A percentile compares a stretch with the other conserved stretches of the same genome.
Evolutionary conservation across 2,888 invertebrate genomes (phyloP).

Genomic region (Dioctria rufipes): DNA sequence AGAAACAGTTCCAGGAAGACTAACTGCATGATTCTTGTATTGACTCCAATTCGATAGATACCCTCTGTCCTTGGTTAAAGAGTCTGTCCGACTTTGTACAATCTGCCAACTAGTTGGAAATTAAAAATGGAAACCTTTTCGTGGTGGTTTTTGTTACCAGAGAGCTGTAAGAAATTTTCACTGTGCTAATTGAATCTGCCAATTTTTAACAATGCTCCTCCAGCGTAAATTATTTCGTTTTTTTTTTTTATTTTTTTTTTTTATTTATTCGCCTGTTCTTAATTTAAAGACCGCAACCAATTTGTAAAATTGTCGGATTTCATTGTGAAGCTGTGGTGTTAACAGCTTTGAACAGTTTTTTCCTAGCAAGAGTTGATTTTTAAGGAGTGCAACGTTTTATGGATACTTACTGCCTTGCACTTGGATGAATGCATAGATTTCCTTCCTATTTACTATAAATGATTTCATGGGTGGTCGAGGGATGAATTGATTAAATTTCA

Average conservation of each 20-base stretch:
- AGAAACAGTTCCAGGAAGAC: too few relatives aligned
- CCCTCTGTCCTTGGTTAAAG: too few relatives aligned
- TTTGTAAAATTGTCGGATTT: not conserved
- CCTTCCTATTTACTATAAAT: too few relatives aligned
- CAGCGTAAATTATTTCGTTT: not conserved
- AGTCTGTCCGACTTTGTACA: too few relatives aligned
- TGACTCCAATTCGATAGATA: too few relatives aligned
- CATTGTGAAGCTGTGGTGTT: not conserved
- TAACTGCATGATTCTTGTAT: too few relatives aligned
- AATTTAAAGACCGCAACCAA: not conserved
- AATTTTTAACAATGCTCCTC: slow-evolving; percentile 15
- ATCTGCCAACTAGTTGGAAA: not conserved
- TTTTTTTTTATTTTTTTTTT: not conserved
- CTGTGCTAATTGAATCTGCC: slow-evolving; percentile 33
- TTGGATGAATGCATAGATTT: too few relatives aligned
- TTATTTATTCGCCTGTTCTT: slow-evolving; percentile 5
- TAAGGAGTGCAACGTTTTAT: not conserved
- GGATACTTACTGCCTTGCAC: too few relatives aligned
- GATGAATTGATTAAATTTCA: slow-evolving; percentile 19
- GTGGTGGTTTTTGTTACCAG: not conserved
- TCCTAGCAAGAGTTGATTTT: not conserved
- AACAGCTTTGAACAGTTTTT: slow-evolving; percentile 13
- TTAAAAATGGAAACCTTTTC: not conserved
- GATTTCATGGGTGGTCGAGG: not conserved
- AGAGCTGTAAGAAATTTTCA: too few relatives aligned